Evolutionary conservation across 37 sponge, comb jelly and placozoan species (phyloP).

Genomic region (Theonella swinhoei): DNA sequence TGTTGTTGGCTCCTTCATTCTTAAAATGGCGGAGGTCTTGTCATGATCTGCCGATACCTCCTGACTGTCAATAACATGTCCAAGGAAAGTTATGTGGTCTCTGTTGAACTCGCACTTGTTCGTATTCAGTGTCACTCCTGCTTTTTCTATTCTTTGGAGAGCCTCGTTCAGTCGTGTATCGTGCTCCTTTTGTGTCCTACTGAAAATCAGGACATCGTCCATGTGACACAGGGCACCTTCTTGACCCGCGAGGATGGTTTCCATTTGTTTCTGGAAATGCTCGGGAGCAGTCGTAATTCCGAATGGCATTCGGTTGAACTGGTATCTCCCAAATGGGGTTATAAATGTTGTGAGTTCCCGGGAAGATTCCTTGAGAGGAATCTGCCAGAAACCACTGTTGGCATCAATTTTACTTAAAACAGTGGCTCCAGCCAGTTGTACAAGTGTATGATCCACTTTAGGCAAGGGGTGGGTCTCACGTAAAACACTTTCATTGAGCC

Average conservation of each 20-base stretch:
- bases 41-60: conserved; percentile 50
- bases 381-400: conserved; percentile 15
- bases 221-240: conserved; percentile 46
- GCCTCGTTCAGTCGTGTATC: conserved; percentile 25
- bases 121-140: conserved; percentile 35
- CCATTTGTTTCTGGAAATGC: conserved; percentile 39
- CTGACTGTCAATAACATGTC: conserved; percentile 15
- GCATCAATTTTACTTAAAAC: too few species aligned
- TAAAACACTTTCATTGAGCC: conserved; percentile 11
- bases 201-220: conserved; percentile 52
- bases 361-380: background rate
- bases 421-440: too few species aligned
- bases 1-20: conserved; percentile 27
- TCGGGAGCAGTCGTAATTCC: conserved; percentile 45
- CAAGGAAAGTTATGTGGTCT: conserved; percentile 20
- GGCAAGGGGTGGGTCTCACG: background rate
- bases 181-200: conserved; percentile 43
- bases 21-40: conserved; percentile 36
- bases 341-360: background rate
- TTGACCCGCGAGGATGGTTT: conserved; percentile 25
- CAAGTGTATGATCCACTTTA: background rate
- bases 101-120: conserved; percentile 50
- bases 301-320: too few species aligned
- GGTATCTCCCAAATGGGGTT: too few species aligned
- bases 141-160: conserved; percentile 28